Percentiles rank a stretch among this genome's conserved stretches.
These are phyloP conservation scores for Xylota segnis DNA, from an alignment of 2,888 invertebrate species.

Conservation along the genomic window DNA sequence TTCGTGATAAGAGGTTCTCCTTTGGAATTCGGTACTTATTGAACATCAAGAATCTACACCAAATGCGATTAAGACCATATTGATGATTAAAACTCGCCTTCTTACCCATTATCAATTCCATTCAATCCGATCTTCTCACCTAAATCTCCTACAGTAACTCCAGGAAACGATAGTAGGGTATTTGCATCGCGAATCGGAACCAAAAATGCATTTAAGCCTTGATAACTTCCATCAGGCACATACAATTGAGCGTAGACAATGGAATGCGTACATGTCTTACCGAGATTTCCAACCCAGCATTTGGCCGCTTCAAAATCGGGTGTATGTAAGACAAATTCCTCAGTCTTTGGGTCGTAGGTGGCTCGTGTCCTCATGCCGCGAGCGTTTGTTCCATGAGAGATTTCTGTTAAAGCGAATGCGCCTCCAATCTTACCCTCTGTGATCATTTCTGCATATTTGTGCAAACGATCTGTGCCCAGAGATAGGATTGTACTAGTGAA, in stretches of 20 bases:
- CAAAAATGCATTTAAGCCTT: conserved; percentile 95
- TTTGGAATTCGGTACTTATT: conserved; percentile 92
- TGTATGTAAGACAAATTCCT: conserved; percentile 90
- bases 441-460: conserved; percentile 85
- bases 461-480: conserved; percentile 88
- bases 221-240: conserved; percentile 90
- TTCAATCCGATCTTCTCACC: conserved; percentile 96
- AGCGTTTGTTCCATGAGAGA: conserved; percentile 96
- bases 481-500: conserved; percentile 88
- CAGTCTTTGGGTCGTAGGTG: conserved; percentile 89
- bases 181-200: conserved; percentile 92
- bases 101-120: conserved; percentile 96
- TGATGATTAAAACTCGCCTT: neutral
- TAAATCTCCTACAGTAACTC: conserved; percentile 95
- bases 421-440: conserved; percentile 86
- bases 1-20: conserved; percentile 92
- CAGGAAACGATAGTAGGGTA: conserved; percentile 90
- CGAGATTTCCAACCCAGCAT: conserved; percentile 90
- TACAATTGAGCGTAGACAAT: conserved; percentile 95
- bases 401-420: conserved; percentile 94
- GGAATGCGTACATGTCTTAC: conserved; percentile 93
- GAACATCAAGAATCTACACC: conserved; percentile 89
- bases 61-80: neutral
- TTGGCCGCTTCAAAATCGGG: conserved; percentile 92
- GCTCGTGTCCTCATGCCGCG: conserved; percentile 94